Base-by-base conservation (phyloP, 1,140 invertebrate genomes). In the Drosophila arizonae region DNA sequence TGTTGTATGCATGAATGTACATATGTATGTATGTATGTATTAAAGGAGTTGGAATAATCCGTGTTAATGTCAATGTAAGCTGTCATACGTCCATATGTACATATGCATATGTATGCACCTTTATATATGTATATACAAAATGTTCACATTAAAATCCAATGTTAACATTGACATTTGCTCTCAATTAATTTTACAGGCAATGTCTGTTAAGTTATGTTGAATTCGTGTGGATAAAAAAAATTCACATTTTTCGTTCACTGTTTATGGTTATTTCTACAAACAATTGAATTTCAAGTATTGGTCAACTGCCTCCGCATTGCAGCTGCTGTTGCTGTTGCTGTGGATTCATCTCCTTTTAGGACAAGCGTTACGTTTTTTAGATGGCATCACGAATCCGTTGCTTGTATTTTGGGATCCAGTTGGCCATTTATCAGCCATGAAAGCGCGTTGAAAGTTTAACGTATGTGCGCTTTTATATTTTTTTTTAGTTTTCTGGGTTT, bases 351-450 rank as follows among this genome's bases (percentile, higher is more conserved):
- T 36, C 10, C 6, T 1, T 33, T 36, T 28, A 13, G 24, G 28
- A 9, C 41, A 50, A 15, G 54, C 41, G 46, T 60, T 58, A 51
- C 30, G 33, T 60, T 51, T 46, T 61, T 69, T 54, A 61, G 57
- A 60, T 48, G 10, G 46, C 57, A 67, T 66, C 65, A 52, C 54
- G 28, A 84, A 85, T 80, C 77, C 67, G 46, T 36, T 55, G 70
- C 81, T 75, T 80, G 77, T 74, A 72, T 80, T 77, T 80, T 58
- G 54, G 56, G 81, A 85, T 85, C 77, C 79, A 36, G 55, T 46
- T 72, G 81, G 33, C 78, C 81, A 85, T 85, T 85, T 85, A 85
- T 85, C 81, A 85, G 73, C 74, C 74, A 64, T 74, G 81, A 86
- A 81, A 69, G 65, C 65, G 78, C 71, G 78, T 84, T 86, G 81